A percentile compares a stretch with the other conserved stretches of the same genome.
These are phyloP conservation scores for Zaprionus gabonicus DNA, from an alignment of 1,140 invertebrate species.

Conservation along the genomic window DNA sequence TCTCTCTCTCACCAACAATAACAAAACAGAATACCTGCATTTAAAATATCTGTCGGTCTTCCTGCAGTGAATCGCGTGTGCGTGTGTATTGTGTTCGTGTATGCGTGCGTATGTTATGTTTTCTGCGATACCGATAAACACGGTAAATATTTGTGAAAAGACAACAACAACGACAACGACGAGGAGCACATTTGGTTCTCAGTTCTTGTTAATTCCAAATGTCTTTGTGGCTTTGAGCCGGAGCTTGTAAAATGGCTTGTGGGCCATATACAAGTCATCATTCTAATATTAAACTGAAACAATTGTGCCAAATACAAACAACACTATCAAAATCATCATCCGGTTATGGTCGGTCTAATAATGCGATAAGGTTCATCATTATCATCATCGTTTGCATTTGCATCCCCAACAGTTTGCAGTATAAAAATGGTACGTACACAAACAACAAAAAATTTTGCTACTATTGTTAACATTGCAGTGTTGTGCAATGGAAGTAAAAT, in stretches of 20 bases:
- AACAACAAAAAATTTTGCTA: background rate
- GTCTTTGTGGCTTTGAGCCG: constrained; percentile 51
- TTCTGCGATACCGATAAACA: constrained; percentile 24
- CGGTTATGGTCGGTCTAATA: background rate
- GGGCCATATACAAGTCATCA: constrained; percentile 61
- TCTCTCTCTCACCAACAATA: constrained; percentile 4
- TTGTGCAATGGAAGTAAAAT: constrained; percentile 26
- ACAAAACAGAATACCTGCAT: constrained; percentile 33
- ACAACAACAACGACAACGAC: constrained; percentile 5
- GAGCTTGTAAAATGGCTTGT: constrained; percentile 68
- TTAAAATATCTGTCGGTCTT: constrained; percentile 17
- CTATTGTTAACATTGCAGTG: background rate
- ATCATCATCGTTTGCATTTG: constrained; percentile 53
- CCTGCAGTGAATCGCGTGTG: constrained; percentile 10
- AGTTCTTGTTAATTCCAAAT: constrained; percentile 51
- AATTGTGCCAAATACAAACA: constrained; percentile 59
- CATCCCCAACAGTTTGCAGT: constrained; percentile 62
- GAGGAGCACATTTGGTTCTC: constrained; percentile 23
- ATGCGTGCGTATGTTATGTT: constrained; percentile 20
- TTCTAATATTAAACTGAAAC: constrained; percentile 60
- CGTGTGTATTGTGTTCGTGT: constrained; percentile 2
- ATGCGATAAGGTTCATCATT: constrained; percentile 50
- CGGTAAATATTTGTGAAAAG: constrained; percentile 40
- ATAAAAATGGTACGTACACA: constrained; percentile 69
- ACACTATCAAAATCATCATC: constrained; percentile 44